Percentiles rank a stretch among this genome's conserved stretches.
phyloP scores from a whole-genome alignment of 2,113 vertebrate species.

The Nothoprocta pentlandii region DNA sequence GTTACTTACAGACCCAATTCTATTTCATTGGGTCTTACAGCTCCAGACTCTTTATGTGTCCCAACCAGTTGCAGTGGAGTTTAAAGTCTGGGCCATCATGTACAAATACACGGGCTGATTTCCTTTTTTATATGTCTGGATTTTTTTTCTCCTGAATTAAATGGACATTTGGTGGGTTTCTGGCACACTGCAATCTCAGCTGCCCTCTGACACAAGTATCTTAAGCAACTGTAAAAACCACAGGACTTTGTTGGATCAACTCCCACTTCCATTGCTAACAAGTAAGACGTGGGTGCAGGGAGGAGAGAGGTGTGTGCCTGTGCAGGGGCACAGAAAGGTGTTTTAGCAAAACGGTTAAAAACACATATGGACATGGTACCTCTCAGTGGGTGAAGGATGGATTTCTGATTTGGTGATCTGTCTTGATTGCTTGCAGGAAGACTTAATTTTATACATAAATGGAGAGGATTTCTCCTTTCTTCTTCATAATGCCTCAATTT shows the following conservation, averaged over 20 bases:
- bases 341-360: background rate
- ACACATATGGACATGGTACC: background rate
- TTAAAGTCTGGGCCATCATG: background rate
- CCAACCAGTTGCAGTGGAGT: background rate
- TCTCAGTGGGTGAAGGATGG: background rate
- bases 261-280: background rate
- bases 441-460: background rate
- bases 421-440: background rate
- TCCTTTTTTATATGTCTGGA: background rate
- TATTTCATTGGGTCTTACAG: no score
- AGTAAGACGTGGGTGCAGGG: fast-evolving
- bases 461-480: background rate
- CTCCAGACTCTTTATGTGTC: background rate
- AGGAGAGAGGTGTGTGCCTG: background rate
- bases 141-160: background rate
- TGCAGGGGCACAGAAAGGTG: background rate
- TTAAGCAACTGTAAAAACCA: background rate
- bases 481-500: background rate
- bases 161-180: background rate
- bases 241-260: background rate
- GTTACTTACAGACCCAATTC: background rate
- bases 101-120: background rate
- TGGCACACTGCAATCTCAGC: background rate
- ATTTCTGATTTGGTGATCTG: background rate
- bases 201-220: background rate